phyloP scores from a whole-genome alignment of 1,140 invertebrate genomes.

The Hyles euphorbiae region DNA sequence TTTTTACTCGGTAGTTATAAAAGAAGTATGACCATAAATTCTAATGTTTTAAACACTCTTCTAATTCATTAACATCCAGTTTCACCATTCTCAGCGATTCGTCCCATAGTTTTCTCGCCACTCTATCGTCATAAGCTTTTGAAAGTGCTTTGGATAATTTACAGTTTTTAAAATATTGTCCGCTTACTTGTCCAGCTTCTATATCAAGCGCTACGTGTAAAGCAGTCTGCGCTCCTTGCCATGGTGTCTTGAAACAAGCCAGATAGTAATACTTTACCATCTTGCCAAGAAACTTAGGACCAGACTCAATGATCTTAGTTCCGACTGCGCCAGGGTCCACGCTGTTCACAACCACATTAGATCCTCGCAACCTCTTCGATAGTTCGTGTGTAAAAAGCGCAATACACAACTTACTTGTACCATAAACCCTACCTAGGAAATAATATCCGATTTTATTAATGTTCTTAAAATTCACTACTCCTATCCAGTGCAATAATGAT shows the following conservation, averaged over 20 bases:
- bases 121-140: conserved; percentile 21
- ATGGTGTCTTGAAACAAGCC: conserved; percentile 28
- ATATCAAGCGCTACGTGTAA: conserved; percentile 40
- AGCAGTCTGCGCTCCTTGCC: conserved; percentile 52
- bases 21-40: too few species aligned
- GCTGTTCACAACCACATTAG: conserved; percentile 73
- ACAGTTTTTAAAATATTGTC: conserved; percentile 49
- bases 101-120: conserved; percentile 32
- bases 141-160: conserved; percentile 11
- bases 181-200: conserved; percentile 35
- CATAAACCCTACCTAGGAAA: conserved; percentile 74
- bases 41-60: conserved; percentile 7
- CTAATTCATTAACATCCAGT: conserved; percentile 13
- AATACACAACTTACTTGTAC: conserved; percentile 82
- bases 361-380: conserved; percentile 73
- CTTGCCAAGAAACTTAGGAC: conserved; percentile 7
- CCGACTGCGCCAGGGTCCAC: conserved; percentile 77
- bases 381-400: conserved; percentile 81
- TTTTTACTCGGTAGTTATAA: too few species aligned
- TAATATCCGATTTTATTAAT: conserved; percentile 16
- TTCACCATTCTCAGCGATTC: conserved; percentile 28
- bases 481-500: conserved; percentile 76
- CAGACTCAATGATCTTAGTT: conserved; percentile 63
- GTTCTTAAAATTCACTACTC: conserved; percentile 74
- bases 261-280: conserved; percentile 9